These are phyloP conservation scores for Chorisops tibialis DNA, from an alignment of 2,888 invertebrate genomes.

Conservation along the genomic window DNA sequence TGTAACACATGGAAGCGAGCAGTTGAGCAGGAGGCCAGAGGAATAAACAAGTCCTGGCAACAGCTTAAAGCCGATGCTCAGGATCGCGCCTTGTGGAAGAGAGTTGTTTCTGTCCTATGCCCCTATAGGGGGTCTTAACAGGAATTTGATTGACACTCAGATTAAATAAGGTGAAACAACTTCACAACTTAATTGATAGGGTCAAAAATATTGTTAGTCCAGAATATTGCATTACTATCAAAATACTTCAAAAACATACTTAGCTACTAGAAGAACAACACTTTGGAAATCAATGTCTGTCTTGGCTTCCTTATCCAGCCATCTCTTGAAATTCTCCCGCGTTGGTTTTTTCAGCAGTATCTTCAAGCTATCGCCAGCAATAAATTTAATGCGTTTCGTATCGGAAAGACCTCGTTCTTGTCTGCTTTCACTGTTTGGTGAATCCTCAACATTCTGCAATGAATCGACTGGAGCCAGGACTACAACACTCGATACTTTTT, in stretches of 20 bases:
- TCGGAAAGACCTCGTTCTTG: conserved; percentile 58
- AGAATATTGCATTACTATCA: no score
- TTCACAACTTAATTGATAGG: no score
- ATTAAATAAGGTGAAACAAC: no score
- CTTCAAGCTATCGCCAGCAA: conserved; percentile 73
- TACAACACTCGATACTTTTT: conserved; percentile 79
- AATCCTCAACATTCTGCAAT: conserved; percentile 46
- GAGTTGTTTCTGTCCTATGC: no score
- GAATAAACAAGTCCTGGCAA: no score
- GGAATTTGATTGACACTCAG: no score
- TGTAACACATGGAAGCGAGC: no score
- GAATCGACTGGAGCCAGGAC: conserved; percentile 80
- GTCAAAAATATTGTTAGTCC: no score
- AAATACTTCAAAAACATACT: conserved; percentile 58
- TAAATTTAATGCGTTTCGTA: conserved; percentile 67
- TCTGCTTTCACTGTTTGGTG: conserved; percentile 48
- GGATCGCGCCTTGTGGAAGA: no score
- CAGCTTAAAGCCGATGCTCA: no score
- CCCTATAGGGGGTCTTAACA: no score
- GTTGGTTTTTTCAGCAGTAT: conserved; percentile 71
- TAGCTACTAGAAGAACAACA: conserved; percentile 76
- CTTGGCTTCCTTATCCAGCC: conserved; percentile 73
- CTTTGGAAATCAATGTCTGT: conserved; percentile 74
- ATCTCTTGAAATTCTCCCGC: conserved; percentile 72
- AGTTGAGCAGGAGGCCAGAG: no score